phyloP scores from a whole-genome alignment of 2,888 invertebrate species.

The Amphipoea lucens region DNA sequence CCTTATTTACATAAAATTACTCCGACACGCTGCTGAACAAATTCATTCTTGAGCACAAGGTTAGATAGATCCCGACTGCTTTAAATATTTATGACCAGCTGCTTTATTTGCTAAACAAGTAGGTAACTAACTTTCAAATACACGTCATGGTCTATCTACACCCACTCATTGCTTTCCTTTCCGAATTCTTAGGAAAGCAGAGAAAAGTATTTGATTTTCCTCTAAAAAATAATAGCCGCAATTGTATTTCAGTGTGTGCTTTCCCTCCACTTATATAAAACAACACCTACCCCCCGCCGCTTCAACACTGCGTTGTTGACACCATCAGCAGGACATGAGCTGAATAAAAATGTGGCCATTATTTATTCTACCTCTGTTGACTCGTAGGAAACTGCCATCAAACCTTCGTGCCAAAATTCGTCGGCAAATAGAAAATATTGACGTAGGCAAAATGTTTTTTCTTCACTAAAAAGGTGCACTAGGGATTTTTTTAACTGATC shows the following conservation, averaged over 20 bases:
- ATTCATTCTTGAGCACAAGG: conserved; percentile 39
- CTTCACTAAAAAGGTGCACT: conserved; percentile 47
- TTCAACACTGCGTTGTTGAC: conserved; percentile 67
- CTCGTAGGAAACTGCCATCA: conserved; percentile 71
- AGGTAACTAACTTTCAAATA: neutral
- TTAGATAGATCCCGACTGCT: conserved; percentile 19
- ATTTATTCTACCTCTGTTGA: conserved; percentile 78
- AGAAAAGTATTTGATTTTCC: conserved; percentile 27
- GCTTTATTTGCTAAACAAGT: conserved; percentile 20
- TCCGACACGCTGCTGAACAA: conserved; percentile 44
- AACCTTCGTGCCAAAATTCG: conserved; percentile 69
- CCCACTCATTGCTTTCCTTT: neutral
- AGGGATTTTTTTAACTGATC: conserved; percentile 27
- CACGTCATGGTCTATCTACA: neutral
- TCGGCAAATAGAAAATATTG: conserved; percentile 77
- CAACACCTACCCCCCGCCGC: conserved; percentile 60
- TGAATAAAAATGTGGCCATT: conserved; percentile 79
- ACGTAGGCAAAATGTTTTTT: conserved; percentile 71
- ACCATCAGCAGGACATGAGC: conserved; percentile 73
- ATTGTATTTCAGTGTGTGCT: conserved; percentile 56
- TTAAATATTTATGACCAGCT: conserved; percentile 48
- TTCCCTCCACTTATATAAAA: conserved; percentile 51
- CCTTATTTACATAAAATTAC: conserved; percentile 62
- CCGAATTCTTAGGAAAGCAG: neutral
- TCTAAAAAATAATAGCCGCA: conserved; percentile 39